These are phyloP conservation scores for Rhinopithecus roxellana DNA, from an alignment of 2,113 vertebrate species.

Conservation along the genomic window DNA sequence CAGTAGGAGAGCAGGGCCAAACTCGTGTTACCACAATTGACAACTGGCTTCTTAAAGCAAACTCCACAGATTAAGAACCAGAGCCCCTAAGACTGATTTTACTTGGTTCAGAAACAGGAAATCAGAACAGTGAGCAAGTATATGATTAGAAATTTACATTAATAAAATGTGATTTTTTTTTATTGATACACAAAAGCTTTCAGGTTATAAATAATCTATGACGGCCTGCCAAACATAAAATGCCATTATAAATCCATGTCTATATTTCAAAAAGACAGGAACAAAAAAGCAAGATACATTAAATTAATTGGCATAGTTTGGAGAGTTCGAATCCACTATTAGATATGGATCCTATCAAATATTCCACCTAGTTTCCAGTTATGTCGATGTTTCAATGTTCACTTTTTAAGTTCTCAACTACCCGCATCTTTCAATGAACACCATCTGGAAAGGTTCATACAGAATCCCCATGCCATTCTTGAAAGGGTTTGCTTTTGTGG, in stretches of 20 bases:
- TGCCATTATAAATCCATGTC: slow-evolving; percentile 51
- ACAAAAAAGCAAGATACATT: slow-evolving; percentile 60
- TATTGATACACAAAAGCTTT: slow-evolving; percentile 60
- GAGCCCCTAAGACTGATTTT: slow-evolving; percentile 51
- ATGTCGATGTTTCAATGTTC: slow-evolving; percentile 48
- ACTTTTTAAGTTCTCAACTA: slow-evolving; percentile 37
- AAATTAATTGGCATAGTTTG: slow-evolving; percentile 22
- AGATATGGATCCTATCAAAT: slow-evolving; percentile 60
- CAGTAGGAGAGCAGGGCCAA: not conserved
- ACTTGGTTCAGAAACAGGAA: slow-evolving; percentile 56
- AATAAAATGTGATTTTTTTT: not conserved
- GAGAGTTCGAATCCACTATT: slow-evolving; percentile 18
- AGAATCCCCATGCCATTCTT: slow-evolving; percentile 10
- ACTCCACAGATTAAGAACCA: slow-evolving; percentile 54
- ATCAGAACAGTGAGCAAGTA: slow-evolving; percentile 22
- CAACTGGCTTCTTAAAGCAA: slow-evolving; percentile 29
- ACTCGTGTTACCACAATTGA: not conserved
- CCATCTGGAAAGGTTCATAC: slow-evolving; percentile 4
- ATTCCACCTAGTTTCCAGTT: slow-evolving; percentile 57
- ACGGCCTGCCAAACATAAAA: slow-evolving; percentile 50
- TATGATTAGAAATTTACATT: not conserved
- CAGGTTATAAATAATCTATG: slow-evolving; percentile 51
- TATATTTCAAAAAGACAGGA: slow-evolving; percentile 48
- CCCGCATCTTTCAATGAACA: slow-evolving; percentile 32
- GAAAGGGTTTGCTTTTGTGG: slow-evolving; percentile 24